phyloP scores from a whole-genome alignment of 1,140 invertebrate species.

The Drosophila saltans region DNA sequence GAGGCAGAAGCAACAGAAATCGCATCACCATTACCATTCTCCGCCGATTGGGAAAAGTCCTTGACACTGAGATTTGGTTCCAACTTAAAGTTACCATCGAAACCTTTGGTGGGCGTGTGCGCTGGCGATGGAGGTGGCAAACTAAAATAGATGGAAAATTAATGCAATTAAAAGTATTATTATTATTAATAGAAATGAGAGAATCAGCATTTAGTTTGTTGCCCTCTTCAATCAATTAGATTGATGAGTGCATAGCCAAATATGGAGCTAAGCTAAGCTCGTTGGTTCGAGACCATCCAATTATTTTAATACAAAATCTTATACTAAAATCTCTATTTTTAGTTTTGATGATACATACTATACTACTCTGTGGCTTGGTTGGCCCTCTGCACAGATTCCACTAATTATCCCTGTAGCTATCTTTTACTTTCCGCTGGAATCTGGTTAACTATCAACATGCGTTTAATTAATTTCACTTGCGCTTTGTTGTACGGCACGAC shows the following conservation, averaged over 20 bases:
- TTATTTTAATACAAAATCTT: too few relatives aligned
- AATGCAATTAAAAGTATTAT: too few relatives aligned
- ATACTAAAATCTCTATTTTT: too few relatives aligned
- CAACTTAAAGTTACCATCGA: conserved; percentile 81
- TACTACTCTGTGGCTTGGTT: background rate
- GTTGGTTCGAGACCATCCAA: too few relatives aligned
- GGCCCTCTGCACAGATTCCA: background rate
- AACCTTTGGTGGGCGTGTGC: conserved; percentile 77
- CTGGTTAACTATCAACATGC: conserved; percentile 32
- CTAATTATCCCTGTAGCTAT: background rate
- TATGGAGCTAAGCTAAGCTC: too few relatives aligned
- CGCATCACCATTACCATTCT: conserved; percentile 54
- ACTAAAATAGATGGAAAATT: conserved; percentile 25
- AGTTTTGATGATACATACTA: too few relatives aligned
- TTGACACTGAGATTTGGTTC: conserved; percentile 81
- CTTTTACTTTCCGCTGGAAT: background rate
- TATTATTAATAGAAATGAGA: too few relatives aligned
- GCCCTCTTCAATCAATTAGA: too few relatives aligned
- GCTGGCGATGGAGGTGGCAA: conserved; percentile 72
- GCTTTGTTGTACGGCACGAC: background rate
- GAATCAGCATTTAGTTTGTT: too few relatives aligned
- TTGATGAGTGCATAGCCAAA: too few relatives aligned
- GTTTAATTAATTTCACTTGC: conserved; percentile 72
- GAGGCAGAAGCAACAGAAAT: conserved; percentile 24
- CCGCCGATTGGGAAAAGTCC: conserved; percentile 67